Evolutionary conservation across 1,140 invertebrate genomes (phyloP).

Genomic region (Drosophila chauvacae): DNA sequence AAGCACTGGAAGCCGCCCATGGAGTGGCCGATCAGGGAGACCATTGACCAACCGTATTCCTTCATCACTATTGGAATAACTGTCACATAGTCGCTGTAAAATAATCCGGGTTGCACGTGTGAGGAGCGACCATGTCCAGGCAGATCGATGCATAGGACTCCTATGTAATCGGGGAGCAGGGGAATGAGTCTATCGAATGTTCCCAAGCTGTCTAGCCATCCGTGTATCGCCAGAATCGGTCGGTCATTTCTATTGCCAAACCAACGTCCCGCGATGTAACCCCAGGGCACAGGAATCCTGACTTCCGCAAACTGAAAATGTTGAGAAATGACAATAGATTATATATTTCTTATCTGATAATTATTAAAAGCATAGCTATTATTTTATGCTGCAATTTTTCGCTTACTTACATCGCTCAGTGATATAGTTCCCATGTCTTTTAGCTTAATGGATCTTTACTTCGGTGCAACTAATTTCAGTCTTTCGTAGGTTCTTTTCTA

Average conservation of each 20-base stretch:
- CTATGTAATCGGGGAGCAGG: constrained; percentile 86
- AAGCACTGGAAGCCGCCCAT: constrained; percentile 87
- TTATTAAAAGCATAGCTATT: neutral
- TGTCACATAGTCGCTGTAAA: constrained; percentile 85
- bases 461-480: too few relatives aligned
- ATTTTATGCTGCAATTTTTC: constrained; percentile 84
- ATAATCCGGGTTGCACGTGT: constrained; percentile 86
- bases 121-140: constrained; percentile 90
- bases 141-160: constrained; percentile 88
- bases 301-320: constrained; percentile 85
- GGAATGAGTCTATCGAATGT: constrained; percentile 89
- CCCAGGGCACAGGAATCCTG: constrained; percentile 87
- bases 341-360: too few relatives aligned
- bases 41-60: constrained; percentile 88
- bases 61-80: constrained; percentile 86
- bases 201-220: constrained; percentile 90
- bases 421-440: too few relatives aligned
- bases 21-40: constrained; percentile 88
- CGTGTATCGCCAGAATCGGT: constrained; percentile 89
- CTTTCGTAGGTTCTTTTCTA: too few relatives aligned
- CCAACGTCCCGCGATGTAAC: constrained; percentile 88
- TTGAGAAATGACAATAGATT: too few relatives aligned
- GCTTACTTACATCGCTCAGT: neutral
- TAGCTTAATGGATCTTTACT: too few relatives aligned
- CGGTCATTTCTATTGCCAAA: constrained; percentile 87